These are phyloP conservation scores for Drosophila pseudotakahashii DNA, from an alignment of 2,888 invertebrate species.

Conservation along the genomic window DNA sequence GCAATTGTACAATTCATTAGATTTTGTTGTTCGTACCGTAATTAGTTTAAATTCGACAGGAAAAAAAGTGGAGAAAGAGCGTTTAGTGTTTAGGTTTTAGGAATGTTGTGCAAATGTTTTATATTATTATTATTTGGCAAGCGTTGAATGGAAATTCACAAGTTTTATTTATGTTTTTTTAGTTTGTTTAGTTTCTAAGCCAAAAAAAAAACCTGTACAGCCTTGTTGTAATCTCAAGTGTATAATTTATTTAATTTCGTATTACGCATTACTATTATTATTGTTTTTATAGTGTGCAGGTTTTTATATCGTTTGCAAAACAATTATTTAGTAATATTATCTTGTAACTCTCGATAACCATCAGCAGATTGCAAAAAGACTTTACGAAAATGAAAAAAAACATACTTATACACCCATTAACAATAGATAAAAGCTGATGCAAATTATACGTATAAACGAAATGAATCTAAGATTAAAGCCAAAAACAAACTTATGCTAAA, in stretches of 20 bases:
- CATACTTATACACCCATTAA: conserved; percentile 31
- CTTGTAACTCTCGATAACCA: conserved; percentile 27
- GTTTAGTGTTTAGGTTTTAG: conserved; percentile 29
- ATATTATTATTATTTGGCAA: conserved; percentile 50
- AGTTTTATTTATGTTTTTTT: conserved; percentile 42
- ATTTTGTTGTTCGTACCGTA: conserved; percentile 55
- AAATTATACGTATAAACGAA: conserved; percentile 56
- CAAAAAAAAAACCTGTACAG: conserved; percentile 57
- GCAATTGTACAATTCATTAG: conserved; percentile 52
- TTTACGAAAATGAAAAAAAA: conserved; percentile 12
- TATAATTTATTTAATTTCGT: conserved; percentile 60
- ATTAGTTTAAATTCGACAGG: conserved; percentile 53
- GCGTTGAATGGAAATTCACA: conserved; percentile 55
- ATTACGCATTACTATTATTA: conserved; percentile 49
- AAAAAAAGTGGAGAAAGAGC: conserved; percentile 23
- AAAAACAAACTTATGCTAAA: conserved; percentile 62
- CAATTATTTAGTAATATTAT: conserved; percentile 57
- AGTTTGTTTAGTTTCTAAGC: conserved; percentile 52
- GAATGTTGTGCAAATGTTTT: conserved; percentile 49
- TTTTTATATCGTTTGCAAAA: conserved; percentile 72
- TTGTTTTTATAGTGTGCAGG: conserved; percentile 68
- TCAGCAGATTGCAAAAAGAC: conserved; percentile 36
- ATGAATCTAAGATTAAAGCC: conserved; percentile 76
- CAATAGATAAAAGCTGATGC: conserved; percentile 44
- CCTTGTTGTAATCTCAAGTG: conserved; percentile 72